Percentiles rank a stretch among this genome's conserved stretches.
Conservation (phyloP, 1,140 invertebrate species). For the Cyrtorhinus lividipennis region DNA sequence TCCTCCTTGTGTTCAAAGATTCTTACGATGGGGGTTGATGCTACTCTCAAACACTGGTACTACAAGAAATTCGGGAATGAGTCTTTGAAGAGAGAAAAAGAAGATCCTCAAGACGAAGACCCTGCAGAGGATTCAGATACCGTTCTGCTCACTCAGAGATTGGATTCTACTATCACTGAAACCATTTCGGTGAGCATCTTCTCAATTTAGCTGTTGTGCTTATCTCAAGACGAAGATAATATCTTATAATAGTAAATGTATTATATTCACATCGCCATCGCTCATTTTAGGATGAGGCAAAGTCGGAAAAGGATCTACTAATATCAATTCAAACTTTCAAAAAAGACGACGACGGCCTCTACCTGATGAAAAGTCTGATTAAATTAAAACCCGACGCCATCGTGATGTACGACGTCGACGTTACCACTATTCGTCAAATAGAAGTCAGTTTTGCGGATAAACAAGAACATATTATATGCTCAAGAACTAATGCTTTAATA, state of each 20-base stretch:
- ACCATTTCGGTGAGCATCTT: slow-evolving; percentile 8
- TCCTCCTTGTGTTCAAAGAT: no score
- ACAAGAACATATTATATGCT: slow-evolving; percentile 7
- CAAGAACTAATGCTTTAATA: no score
- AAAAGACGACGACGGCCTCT: slow-evolving; percentile 49
- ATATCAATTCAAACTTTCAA: slow-evolving; percentile 64
- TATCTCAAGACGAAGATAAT: no score
- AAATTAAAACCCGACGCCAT: slow-evolving; percentile 64
- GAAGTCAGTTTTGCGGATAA: slow-evolving; percentile 60
- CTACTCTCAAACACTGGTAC: slow-evolving; percentile 33
- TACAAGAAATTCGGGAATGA: slow-evolving; percentile 30
- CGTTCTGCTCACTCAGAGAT: slow-evolving; percentile 30
- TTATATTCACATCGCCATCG: no score
- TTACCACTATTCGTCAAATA: slow-evolving; percentile 72
- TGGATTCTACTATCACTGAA: slow-evolving; percentile 23
- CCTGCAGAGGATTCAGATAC: slow-evolving; percentile 27
- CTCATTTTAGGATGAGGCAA: slow-evolving; percentile 8
- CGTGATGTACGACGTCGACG: slow-evolving; percentile 80
- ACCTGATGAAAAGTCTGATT: slow-evolving; percentile 46
- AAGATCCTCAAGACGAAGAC: slow-evolving; percentile 26
- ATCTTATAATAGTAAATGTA: no score
- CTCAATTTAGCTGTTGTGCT: no score
- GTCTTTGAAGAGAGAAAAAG: slow-evolving; percentile 23
- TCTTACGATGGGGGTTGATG: slow-evolving; percentile 49
- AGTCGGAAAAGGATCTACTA: slow-evolving; percentile 33